Conservation (phyloP, 2,113 vertebrate species). For the Seriola quinqueradiata region DNA sequence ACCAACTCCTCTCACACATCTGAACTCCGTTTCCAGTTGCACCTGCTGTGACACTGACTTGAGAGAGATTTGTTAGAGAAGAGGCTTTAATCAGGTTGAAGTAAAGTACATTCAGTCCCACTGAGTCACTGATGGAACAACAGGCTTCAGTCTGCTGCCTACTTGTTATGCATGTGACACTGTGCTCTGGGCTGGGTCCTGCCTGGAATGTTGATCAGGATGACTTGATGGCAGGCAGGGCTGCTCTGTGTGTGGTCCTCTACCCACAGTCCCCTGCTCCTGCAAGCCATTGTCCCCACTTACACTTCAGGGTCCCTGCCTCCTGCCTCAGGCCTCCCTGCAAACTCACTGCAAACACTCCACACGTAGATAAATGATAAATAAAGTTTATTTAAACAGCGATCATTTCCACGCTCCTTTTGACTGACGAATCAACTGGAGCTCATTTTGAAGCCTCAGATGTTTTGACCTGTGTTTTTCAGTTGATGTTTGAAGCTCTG, state of each 20-base stretch:
- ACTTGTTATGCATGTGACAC: conserved; percentile 63
- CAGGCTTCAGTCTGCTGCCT: conserved; percentile 43
- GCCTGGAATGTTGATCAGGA: conserved; percentile 74
- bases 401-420: neutral
- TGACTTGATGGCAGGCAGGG: conserved; percentile 53
- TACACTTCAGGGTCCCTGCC: conserved; percentile 21
- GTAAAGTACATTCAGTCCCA: conserved; percentile 17
- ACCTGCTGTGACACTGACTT: too few species aligned
- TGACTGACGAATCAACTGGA: neutral
- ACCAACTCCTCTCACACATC: too few species aligned
- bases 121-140: conserved; percentile 36
- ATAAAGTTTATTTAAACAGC: neutral
- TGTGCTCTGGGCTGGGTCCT: conserved; percentile 40
- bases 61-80: too few species aligned
- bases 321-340: neutral
- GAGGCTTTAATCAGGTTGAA: neutral
- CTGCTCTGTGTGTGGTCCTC: conserved; percentile 75
- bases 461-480: neutral
- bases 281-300: conserved; percentile 30
- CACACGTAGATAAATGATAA: conserved; percentile 7
- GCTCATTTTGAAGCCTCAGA: too few species aligned
- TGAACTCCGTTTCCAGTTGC: too few species aligned
- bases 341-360: neutral
- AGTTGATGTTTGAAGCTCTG: too few species aligned
- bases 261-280: conserved; percentile 57